Conservation (phyloP, 1,140 invertebrate genomes). For the Polyergus mexicanus region DNA sequence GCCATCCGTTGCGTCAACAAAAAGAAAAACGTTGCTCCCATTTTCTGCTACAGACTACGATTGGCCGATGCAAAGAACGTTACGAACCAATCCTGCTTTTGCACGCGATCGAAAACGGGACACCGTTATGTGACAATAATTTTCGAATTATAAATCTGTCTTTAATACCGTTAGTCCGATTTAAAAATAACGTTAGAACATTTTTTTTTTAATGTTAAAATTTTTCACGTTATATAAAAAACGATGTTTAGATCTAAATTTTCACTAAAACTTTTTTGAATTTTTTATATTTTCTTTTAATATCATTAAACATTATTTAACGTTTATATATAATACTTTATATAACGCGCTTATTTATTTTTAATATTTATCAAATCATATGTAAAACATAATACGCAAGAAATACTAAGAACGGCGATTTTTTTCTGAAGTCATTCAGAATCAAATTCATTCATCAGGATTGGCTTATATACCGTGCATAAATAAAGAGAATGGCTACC, state of each 20-base stretch:
- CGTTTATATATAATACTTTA: neutral
- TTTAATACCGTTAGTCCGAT: neutral
- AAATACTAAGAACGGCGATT: neutral
- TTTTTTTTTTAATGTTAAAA: neutral
- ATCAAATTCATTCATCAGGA: conserved; percentile 1
- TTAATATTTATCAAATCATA: neutral
- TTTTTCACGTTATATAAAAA: neutral
- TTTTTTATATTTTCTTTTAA: neutral
- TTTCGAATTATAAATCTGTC: conserved; percentile 10
- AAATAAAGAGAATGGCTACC: conserved; percentile 45
- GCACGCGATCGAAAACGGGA: conserved; percentile 37
- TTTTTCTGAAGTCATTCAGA: neutral
- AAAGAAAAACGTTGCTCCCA: conserved; percentile 77
- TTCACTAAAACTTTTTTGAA: neutral
- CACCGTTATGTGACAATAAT: neutral
- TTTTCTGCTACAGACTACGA: conserved; percentile 70
- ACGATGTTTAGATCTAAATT: neutral
- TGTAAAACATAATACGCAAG: neutral
- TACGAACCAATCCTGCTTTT: conserved; percentile 59
- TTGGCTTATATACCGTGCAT: neutral
- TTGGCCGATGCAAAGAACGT: conserved; percentile 62
- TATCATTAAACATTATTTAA: neutral
- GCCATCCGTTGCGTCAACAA: conserved; percentile 72
- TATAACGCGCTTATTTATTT: neutral
- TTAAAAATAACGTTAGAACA: neutral